phyloP scores from a whole-genome alignment of 2,113 vertebrate genomes.

The Meleagris gallopavo region DNA sequence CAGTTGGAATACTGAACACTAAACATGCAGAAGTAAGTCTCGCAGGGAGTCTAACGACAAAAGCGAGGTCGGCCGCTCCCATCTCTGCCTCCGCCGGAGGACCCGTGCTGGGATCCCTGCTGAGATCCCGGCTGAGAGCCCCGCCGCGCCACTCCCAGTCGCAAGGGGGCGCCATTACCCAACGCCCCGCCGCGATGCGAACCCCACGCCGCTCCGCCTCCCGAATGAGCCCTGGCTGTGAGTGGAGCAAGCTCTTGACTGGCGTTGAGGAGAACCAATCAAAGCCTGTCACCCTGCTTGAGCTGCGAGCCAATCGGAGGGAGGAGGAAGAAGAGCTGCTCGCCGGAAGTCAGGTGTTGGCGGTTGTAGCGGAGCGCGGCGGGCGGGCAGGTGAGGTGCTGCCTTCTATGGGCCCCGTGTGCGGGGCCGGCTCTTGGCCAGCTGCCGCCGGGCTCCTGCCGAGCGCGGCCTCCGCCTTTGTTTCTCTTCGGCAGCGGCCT shows the following conservation, averaged over 20 bases:
- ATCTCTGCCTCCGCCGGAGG: too few species aligned
- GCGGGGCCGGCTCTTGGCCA: fast-evolving
- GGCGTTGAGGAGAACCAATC: fast-evolving
- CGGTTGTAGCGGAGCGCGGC: fast-evolving
- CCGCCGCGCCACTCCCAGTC: background rate
- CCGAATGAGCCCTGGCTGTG: background rate
- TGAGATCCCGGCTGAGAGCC: too few species aligned
- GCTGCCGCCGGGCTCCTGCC: fast-evolving
- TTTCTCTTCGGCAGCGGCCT: fast-evolving
- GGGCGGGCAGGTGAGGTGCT: fast-evolving
- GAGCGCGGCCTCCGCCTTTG: fast-evolving
- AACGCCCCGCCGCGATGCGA: too few species aligned
- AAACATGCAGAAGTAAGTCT: fast-evolving
- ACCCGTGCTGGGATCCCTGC: too few species aligned
- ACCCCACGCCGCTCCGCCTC: background rate
- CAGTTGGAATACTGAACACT: background rate
- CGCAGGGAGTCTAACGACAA: too few species aligned
- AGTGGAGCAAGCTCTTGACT: background rate
- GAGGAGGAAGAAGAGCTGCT: fast-evolving
- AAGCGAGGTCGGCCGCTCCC: fast-evolving
- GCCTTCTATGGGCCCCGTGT: fast-evolving
- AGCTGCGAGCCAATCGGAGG: background rate
- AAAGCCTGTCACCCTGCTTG: fast-evolving
- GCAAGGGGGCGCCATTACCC: background rate
- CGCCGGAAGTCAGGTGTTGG: background rate